These are phyloP conservation scores for Grammomys dolichurus DNA, from an alignment of 2,113 vertebrate species.

Conservation along the genomic window DNA sequence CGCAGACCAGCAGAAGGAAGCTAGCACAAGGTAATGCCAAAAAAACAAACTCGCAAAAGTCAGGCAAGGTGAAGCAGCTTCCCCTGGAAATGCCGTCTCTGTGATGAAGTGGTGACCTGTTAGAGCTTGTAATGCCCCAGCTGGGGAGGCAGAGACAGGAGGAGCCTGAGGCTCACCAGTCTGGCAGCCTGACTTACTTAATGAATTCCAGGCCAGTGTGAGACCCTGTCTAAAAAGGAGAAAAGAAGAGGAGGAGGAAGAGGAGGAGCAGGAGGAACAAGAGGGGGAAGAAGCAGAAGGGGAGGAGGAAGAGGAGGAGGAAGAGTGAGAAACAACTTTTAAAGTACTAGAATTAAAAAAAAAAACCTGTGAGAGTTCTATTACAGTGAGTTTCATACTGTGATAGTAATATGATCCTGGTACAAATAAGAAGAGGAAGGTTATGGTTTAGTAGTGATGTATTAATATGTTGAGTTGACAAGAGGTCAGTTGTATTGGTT, in stretches of 20 bases:
- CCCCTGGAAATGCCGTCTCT: background rate
- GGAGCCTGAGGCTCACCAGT: too few species aligned
- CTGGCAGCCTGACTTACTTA: background rate
- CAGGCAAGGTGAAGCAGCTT: constrained; percentile 44
- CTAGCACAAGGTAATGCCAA: background rate
- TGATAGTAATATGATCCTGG: background rate
- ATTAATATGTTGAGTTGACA: background rate
- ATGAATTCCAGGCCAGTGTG: background rate
- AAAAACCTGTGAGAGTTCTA: background rate
- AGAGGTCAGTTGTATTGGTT: background rate
- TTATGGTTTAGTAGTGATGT: background rate
- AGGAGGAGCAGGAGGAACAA: too few species aligned
- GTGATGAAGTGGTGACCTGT: background rate
- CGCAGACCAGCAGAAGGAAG: constrained; percentile 38
- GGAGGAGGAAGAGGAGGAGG: too few species aligned
- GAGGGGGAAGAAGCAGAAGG: too few species aligned
- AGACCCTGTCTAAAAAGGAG: background rate
- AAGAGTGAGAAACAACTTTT: background rate
- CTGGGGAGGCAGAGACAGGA: background rate
- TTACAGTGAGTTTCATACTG: background rate
- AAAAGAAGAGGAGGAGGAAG: background rate
- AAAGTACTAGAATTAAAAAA: background rate
- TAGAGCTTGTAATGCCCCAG: background rate
- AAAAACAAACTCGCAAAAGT: constrained; percentile 60
- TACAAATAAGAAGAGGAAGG: background rate